Evolutionary conservation across 2,113 vertebrate species (phyloP).

Genomic region (Candoia aspera): DNA sequence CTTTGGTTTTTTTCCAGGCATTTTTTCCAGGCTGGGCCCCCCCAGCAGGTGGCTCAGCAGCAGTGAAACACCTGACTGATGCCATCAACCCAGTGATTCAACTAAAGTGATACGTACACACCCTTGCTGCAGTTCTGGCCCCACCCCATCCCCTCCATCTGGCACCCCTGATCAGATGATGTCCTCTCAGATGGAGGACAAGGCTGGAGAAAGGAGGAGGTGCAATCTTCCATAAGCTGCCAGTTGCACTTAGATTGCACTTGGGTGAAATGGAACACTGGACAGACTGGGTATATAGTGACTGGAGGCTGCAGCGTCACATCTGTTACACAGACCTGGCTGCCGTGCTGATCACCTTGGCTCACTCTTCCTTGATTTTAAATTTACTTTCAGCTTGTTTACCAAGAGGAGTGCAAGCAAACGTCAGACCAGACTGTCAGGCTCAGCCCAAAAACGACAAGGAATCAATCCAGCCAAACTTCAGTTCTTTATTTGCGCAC

Average conservation of each 20-base stretch:
- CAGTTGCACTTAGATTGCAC: conserved; percentile 70
- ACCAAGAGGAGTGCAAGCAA: conserved; percentile 70
- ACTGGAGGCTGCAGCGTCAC: conserved; percentile 74
- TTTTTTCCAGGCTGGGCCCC: too few species aligned
- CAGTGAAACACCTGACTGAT: conserved; percentile 69
- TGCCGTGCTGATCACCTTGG: conserved; percentile 68
- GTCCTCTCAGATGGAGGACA: conserved; percentile 58
- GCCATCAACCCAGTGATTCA: conserved; percentile 61
- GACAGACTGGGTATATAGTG: conserved; percentile 71
- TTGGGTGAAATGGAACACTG: conserved; percentile 56
- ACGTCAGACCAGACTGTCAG: conserved; percentile 67
- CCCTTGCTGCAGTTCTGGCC: conserved; percentile 61
- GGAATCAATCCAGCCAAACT: too few species aligned
- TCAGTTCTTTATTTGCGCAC: too few species aligned
- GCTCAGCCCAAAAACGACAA: too few species aligned
- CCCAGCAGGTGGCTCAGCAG: conserved; percentile 78
- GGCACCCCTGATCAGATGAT: conserved; percentile 66
- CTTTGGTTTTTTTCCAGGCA: too few species aligned
- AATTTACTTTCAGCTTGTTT: conserved; percentile 80
- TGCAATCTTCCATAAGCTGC: conserved; percentile 64
- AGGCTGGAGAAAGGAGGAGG: conserved; percentile 65
- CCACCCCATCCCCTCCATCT: conserved; percentile 62
- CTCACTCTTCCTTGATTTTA: conserved; percentile 66
- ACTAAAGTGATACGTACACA: conserved; percentile 69
- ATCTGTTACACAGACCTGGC: conserved; percentile 77